Percentiles rank a stretch among this genome's conserved stretches.
Evolutionary conservation across 2,113 vertebrate species (phyloP).

Genomic region (Aspiorhynchus laticeps): DNA sequence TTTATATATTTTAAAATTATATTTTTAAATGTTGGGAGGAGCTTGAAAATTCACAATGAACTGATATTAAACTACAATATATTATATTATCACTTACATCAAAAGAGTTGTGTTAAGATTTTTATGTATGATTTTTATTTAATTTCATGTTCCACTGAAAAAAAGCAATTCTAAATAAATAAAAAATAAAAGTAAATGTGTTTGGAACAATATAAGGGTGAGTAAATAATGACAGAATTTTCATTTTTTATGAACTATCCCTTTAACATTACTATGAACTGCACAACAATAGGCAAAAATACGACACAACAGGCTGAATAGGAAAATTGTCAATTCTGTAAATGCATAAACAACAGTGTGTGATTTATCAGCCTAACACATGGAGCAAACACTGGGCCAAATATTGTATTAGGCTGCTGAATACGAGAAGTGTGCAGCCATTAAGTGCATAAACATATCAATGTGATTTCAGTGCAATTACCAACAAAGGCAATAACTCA

Average conservation of each 20-base stretch:
- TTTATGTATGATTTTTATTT: background rate
- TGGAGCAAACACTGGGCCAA: conserved; percentile 10
- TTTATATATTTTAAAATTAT: background rate
- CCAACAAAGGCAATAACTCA: background rate
- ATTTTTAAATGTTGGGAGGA: background rate
- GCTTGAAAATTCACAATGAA: background rate
- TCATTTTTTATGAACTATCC: background rate
- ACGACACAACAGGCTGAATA: background rate
- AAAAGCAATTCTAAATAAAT: no score
- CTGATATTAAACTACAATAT: background rate
- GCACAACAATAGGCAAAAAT: background rate
- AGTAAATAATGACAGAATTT: background rate
- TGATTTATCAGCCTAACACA: conserved; percentile 13
- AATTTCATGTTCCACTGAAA: no score
- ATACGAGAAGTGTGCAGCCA: background rate
- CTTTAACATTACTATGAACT: background rate
- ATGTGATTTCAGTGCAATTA: background rate
- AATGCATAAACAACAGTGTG: background rate
- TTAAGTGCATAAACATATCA: conserved; percentile 1
- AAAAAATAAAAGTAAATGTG: background rate
- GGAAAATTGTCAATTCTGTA: background rate
- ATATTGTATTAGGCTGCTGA: background rate
- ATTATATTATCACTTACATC: background rate
- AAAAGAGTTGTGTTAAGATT: background rate
- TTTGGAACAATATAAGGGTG: background rate